A percentile compares a stretch with the other conserved stretches of the same genome.
Evolutionary conservation across 2,113 vertebrate genomes (phyloP).

Genomic region (Phylloscopus whistleri): DNA sequence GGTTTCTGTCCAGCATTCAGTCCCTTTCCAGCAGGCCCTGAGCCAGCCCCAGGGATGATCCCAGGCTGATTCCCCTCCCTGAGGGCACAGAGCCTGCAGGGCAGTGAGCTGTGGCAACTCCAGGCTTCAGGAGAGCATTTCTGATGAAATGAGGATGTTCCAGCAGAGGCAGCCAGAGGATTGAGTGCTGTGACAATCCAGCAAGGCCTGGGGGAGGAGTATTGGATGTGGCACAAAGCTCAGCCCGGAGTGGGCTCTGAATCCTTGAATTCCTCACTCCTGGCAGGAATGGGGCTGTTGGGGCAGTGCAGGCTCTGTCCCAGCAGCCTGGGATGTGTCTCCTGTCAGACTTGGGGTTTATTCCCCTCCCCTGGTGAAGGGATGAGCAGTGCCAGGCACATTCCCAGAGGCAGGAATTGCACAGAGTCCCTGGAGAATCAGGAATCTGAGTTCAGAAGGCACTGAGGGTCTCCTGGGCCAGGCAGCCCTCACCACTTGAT

Average conservation of each 20-base stretch:
- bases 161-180: neutral
- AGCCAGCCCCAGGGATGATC: neutral
- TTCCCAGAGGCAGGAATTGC: neutral
- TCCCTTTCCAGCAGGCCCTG: neutral
- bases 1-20: neutral
- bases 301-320: neutral
- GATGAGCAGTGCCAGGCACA: neutral
- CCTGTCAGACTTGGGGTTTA: neutral
- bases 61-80: neutral
- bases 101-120: neutral
- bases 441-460: neutral
- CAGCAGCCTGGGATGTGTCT: neutral
- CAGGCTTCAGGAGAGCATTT: neutral
- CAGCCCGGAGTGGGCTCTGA: neutral
- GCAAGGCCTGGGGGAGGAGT: neutral
- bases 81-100: neutral
- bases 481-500: conserved; percentile 87
- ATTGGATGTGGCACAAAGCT: rapidly evolving
- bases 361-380: neutral
- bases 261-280: rapidly evolving
- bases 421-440: neutral
- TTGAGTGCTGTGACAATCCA: neutral
- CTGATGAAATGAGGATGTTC: neutral
- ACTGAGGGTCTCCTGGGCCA: neutral
- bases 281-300: rapidly evolving